Base-by-base conservation (phyloP, 2,888 invertebrate species). In the Lasioglossum pauxillum region DNA sequence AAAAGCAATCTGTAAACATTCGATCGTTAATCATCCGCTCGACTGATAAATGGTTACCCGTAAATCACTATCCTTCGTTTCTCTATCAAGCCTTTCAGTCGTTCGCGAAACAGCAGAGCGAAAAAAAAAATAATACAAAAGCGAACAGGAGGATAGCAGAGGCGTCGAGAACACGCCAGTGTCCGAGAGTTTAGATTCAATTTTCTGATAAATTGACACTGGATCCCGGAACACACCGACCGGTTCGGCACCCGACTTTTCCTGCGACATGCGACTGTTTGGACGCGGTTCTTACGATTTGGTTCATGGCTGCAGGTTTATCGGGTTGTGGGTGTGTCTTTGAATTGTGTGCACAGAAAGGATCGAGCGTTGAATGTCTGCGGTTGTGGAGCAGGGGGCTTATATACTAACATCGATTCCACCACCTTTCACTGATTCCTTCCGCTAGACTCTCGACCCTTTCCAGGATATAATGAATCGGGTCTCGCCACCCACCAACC, bases 361-460 rank as follows among this genome's bases (percentile, higher is more conserved):
- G 85, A 81, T 83, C 90, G 89, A 92, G 85, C 91, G 91, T 92
- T 92, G 93, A 93, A 90, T 94, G 93, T 92, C 91, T 85, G 86
- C 84, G 86, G 89, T 85, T 84, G 89, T 88, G 67, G 86, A 88
- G 85, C 82, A 78, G 67, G 85, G 86, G 86, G 93, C 94, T 95
- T 95, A 94, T 95, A 95, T 95, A 95, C 91, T 91, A 91, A 90
- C 90, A 88, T 92, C 90, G 91, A 92, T 93, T 92, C 94, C 92
- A 93, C 94, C 93, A 94, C 95, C 95, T 94, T 94, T 94, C 94
- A 93, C 93, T 91, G 86, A 79, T 89, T 89, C 88, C 87, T 89
- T 89, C 81, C 83, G 88, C 90, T 90, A 82, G 77, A 92, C 90
- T 92, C 83, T 84, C 89, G 86, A 91, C 91, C 90, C 92, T 91